Evolutionary conservation across 1,140 invertebrate genomes (phyloP), one percentile per base, ranked within the genome.

Genomic region (Sesamia nonagrioides): DNA sequence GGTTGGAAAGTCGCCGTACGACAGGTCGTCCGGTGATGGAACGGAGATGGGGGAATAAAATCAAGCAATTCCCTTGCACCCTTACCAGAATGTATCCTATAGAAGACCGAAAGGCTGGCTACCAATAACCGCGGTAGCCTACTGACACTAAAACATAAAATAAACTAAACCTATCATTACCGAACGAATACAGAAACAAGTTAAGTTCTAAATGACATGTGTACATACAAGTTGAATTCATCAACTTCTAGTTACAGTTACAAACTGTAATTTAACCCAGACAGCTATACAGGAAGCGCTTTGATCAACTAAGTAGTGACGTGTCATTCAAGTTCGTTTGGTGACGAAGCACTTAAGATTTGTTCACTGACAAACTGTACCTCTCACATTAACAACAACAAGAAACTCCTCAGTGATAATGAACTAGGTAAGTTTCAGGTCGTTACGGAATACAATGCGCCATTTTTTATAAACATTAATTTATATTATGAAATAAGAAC

Each of bases 261-360:
- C 71, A 58, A 74, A 74, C 54, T 74, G 71, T 74, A 58, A 74
- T 74, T 74, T 74, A 71, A 58, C 54, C 11, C 1, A 58, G 54
- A 74, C 71, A 42, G 37, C 50, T 69, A 69, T 50, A 69, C 42
- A 60, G 54, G 35, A 42, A 56, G 6, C 21, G 52, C 54, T 74
- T 74, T 71, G 68, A 71, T 71, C 66, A 69, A 69, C 66, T 69
- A 54, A 40, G 52, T 45, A 58, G 54, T 74, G 71, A 58, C 18
- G 54, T 74, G 40, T 74, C 54, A 74, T 42, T 74, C 71, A 74
- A 74, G 35, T 74, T 60, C 21, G 71, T 74, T 56, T 45, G 71
- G 71, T 74, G 52, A 74, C 54, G 35, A 40, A 58, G 18, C 37
- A 74, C 68, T 71, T 71, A 52, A 37, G 68, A 71, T 71, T 54